phyloP scores from a whole-genome alignment of 2,113 vertebrate genomes.

The Phasianus colchicus region DNA sequence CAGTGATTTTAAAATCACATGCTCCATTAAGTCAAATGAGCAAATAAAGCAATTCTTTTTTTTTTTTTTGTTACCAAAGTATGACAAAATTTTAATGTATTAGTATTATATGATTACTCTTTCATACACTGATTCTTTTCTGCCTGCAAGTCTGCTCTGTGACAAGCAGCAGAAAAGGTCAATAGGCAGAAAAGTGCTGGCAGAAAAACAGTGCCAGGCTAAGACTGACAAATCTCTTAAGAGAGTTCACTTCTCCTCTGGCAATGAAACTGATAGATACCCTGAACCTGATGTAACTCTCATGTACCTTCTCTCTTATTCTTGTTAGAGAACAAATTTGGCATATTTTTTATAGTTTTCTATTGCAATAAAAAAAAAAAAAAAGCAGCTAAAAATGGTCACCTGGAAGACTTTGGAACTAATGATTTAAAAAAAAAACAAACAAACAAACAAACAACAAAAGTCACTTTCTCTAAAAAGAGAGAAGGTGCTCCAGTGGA shows the following conservation, averaged over 20 bases:
- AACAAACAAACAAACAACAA: too few species aligned
- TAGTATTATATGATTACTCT: rapidly evolving
- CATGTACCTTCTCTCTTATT: not conserved
- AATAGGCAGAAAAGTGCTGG: not conserved
- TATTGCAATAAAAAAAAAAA: not conserved
- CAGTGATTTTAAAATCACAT: not conserved
- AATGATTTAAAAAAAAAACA: not conserved
- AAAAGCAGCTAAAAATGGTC: not conserved
- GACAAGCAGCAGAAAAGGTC: not conserved
- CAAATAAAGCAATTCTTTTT: not conserved
- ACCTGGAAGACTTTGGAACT: not conserved
- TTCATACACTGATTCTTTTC: not conserved
- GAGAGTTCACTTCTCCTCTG: not conserved
- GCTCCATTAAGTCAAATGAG: not conserved
- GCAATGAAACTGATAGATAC: not conserved
- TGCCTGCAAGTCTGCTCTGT: not conserved
- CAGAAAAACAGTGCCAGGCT: not conserved
- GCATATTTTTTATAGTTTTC: not conserved
- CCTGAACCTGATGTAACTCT: not conserved
- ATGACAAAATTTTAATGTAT: not conserved
- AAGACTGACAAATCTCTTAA: not conserved
- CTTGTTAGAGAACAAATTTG: not conserved
- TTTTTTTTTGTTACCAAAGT: not conserved
- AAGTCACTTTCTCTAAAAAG: not conserved
- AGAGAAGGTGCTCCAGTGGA: not conserved